Percentiles rank a stretch among this genome's conserved stretches.
phyloP scores from a whole-genome alignment of 2,797 vertebrate species.

The Oreochromis mossambicus region DNA sequence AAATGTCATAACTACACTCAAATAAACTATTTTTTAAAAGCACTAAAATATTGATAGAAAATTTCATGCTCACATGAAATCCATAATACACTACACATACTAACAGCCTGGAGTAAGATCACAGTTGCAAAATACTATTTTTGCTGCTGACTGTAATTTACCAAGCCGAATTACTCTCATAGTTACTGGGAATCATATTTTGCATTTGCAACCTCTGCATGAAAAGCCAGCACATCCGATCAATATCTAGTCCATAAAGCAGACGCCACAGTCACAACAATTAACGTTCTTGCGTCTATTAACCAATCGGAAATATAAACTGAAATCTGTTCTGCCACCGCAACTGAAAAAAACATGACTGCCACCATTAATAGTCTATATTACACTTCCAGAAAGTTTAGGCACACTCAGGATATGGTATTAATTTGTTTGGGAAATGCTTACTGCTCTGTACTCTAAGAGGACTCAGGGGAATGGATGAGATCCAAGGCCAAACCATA shows the following conservation, averaged over 20 bases:
- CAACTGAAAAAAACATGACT: slow-evolving; percentile 40
- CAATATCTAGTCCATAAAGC: slow-evolving; percentile 49
- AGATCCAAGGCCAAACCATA: slow-evolving; percentile 57
- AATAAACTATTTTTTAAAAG: slow-evolving; percentile 1
- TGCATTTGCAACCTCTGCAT: slow-evolving; percentile 41
- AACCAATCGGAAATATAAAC: slow-evolving; percentile 37
- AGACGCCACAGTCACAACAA: slow-evolving; percentile 48
- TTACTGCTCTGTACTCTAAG: slow-evolving; percentile 59
- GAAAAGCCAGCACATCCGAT: slow-evolving; percentile 27
- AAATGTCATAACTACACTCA: slow-evolving; percentile 13
- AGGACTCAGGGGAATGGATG: slow-evolving; percentile 45
- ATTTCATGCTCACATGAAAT: slow-evolving; percentile 14
- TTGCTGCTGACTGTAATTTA: slow-evolving; percentile 44
- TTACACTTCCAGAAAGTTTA: slow-evolving; percentile 71
- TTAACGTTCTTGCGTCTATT: slow-evolving; percentile 15
- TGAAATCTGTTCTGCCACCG: slow-evolving; percentile 46
- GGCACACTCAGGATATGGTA: slow-evolving; percentile 54
- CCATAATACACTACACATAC: background rate
- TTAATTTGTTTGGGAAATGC: slow-evolving; percentile 71
- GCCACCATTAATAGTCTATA: slow-evolving; percentile 56
- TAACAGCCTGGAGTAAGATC: background rate
- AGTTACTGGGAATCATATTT: slow-evolving; percentile 60
- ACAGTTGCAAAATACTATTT: background rate
- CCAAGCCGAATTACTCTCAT: slow-evolving; percentile 41
- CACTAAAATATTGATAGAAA: background rate